These are phyloP conservation scores for Herminia tarsipennalis DNA, from an alignment of 2,888 invertebrate genomes.

Conservation along the genomic window DNA sequence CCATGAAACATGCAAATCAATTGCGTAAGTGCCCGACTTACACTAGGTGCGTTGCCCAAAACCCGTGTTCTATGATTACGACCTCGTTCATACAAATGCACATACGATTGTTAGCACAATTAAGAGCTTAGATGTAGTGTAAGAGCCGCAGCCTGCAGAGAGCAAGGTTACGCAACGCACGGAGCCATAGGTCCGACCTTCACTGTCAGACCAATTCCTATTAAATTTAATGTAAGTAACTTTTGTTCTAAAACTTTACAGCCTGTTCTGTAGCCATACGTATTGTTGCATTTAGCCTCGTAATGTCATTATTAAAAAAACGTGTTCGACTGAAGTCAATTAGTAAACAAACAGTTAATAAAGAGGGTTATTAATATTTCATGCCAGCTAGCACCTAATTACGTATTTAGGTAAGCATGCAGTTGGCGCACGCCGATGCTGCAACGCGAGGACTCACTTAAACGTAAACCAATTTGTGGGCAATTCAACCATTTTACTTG, in stretches of 20 bases:
- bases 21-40: conserved; percentile 54
- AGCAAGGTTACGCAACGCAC: conserved; percentile 65
- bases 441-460: conserved; percentile 18
- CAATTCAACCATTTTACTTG: background rate
- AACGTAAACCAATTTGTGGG: conserved; percentile 5
- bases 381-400: conserved; percentile 20
- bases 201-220: conserved; percentile 23
- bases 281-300: background rate
- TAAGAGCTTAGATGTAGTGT: conserved; percentile 55
- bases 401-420: conserved; percentile 27
- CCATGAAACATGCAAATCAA: conserved; percentile 46
- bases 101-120: conserved; percentile 76
- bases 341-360: conserved; percentile 26
- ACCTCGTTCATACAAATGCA: conserved; percentile 56
- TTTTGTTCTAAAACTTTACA: conserved; percentile 9
- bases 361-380: conserved; percentile 34
- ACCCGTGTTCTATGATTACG: conserved; percentile 53
- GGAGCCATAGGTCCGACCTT: conserved; percentile 50
- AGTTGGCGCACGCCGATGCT: conserved; percentile 16
- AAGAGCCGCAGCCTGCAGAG: conserved; percentile 58
- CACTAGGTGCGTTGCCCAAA: conserved; percentile 51
- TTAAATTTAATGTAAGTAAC: conserved; percentile 9
- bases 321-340: conserved; percentile 21
- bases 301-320: background rate
- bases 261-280: background rate